Evolutionary conservation across 2,797 vertebrate species (phyloP).

Genomic region (Sternotherus odoratus): DNA sequence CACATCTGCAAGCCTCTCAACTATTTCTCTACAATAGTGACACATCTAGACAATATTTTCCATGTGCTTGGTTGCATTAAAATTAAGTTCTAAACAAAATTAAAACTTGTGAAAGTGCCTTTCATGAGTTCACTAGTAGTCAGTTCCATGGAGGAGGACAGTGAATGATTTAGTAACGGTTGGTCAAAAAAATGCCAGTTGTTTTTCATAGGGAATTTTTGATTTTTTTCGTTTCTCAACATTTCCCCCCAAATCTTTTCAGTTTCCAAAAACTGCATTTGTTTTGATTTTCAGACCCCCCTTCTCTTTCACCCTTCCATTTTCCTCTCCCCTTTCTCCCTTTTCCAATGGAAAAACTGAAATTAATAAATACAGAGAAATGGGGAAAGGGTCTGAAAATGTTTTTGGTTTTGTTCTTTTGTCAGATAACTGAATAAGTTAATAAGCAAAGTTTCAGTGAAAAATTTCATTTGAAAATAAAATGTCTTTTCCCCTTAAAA

Average conservation of each 20-base stretch:
- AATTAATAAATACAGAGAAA: neutral
- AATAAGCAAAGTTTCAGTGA: neutral
- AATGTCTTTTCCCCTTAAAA: neutral
- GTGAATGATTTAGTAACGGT: neutral
- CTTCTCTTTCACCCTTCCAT: neutral
- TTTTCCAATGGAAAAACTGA: neutral
- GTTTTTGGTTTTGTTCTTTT: neutral
- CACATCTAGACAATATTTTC: no score
- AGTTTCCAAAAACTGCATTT: neutral
- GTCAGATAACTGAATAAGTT: neutral
- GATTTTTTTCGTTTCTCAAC: neutral
- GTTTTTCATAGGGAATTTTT: neutral
- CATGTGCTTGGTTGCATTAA: neutral
- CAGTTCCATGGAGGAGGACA: neutral
- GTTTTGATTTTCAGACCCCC: neutral
- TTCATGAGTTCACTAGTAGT: neutral
- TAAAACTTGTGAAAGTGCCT: neutral
- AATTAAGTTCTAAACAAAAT: neutral
- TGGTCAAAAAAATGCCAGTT: neutral
- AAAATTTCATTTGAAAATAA: neutral
- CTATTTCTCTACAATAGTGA: no score
- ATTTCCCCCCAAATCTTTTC: neutral
- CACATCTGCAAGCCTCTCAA: neutral
- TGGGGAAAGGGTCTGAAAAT: neutral
- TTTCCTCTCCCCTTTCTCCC: no score